phyloP scores from a whole-genome alignment of 2,888 invertebrate genomes.

The Pilophorus perplexus region DNA sequence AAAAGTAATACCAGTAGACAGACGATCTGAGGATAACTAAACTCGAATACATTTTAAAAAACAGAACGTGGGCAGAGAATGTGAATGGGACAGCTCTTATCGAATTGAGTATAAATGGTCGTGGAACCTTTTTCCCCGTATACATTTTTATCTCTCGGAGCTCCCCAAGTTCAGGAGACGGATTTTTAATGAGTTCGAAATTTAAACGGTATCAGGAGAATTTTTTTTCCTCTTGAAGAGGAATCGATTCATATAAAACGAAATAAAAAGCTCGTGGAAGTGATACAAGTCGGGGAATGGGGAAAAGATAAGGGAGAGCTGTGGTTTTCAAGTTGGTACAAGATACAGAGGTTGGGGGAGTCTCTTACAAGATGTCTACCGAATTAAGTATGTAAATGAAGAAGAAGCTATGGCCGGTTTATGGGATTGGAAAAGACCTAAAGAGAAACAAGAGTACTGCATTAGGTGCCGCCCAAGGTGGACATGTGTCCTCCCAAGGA shows the following conservation, averaged over 20 bases:
- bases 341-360: slow-evolving; percentile 2
- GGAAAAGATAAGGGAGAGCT: slow-evolving; percentile 9
- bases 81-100: slow-evolving; percentile 17
- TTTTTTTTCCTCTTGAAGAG: neutral
- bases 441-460: slow-evolving; percentile 32
- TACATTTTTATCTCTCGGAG: slow-evolving; percentile 6
- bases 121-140: slow-evolving; percentile 3
- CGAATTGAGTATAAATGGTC: slow-evolving; percentile 25
- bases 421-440: slow-evolving; percentile 5
- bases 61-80: slow-evolving; percentile 13
- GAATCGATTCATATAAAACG: neutral
- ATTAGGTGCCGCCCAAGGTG: slow-evolving; percentile 34
- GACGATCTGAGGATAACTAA: no score
- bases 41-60: neutral
- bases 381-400: slow-evolving; percentile 35
- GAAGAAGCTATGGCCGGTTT: neutral
- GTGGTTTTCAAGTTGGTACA: slow-evolving; percentile 19
- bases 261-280: neutral
- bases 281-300: neutral
- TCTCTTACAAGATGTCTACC: slow-evolving; percentile 33
- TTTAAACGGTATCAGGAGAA: slow-evolving; percentile 21
- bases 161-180: neutral
- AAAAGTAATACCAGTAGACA: no score
- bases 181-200: slow-evolving; percentile 24
- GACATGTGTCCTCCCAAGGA: slow-evolving; percentile 29